Percentiles rank a stretch among this genome's conserved stretches.
phyloP scores from a whole-genome alignment of 2,888 invertebrate species.

The Cheilosia urbana region DNA sequence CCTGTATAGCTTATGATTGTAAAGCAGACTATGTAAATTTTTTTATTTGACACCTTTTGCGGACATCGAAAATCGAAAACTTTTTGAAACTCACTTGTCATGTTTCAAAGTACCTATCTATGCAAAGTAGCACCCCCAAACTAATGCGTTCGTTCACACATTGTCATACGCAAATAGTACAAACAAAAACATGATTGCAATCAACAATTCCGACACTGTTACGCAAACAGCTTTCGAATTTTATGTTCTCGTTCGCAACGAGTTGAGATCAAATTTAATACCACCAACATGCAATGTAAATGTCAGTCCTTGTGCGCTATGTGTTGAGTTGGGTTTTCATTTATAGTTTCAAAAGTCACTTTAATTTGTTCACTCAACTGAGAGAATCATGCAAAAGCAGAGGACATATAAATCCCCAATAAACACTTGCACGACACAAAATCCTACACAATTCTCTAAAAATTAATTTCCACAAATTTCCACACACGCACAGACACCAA shows the following conservation, averaged over 20 bases:
- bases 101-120: no score
- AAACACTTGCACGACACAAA: constrained; percentile 59
- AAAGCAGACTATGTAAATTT: no score
- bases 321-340: constrained; percentile 9
- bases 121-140: no score
- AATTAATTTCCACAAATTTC: constrained; percentile 64
- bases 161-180: background rate
- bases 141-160: background rate
- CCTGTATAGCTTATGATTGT: no score
- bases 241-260: constrained; percentile 1
- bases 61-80: no score
- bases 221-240: constrained; percentile 31
- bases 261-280: constrained; percentile 36
- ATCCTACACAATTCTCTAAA: constrained; percentile 50
- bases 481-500: constrained; percentile 7
- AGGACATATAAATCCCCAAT: constrained; percentile 46
- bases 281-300: constrained; percentile 12
- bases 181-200: constrained; percentile 29
- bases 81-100: no score
- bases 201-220: constrained; percentile 36
- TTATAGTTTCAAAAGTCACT: constrained; percentile 29
- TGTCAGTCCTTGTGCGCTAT: background rate
- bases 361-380: constrained; percentile 30
- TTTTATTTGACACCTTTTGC: no score
- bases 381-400: background rate